Conservation (phyloP, 1,140 invertebrate species). For the Tetramorium parvispinum region DNA sequence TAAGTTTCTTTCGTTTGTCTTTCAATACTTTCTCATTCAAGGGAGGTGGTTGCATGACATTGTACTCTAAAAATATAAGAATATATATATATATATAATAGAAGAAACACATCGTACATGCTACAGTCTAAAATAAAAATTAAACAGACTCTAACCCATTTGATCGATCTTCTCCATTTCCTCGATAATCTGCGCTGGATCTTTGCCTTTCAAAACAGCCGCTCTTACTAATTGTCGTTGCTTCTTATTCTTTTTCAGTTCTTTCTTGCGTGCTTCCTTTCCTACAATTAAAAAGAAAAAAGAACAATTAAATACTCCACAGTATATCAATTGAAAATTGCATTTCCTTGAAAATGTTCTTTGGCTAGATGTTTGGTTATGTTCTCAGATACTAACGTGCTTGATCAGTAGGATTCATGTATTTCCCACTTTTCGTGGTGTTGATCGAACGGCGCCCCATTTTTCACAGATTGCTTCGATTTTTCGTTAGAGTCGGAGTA, state of each 20-base stretch:
- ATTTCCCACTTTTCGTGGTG: constrained; percentile 99
- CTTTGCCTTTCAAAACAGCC: constrained; percentile 99
- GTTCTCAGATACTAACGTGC: constrained; percentile 91
- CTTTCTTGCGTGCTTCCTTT: constrained; percentile 98
- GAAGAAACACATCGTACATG: not conserved
- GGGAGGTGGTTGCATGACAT: constrained; percentile 96
- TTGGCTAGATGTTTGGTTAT: constrained; percentile 63
- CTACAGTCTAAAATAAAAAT: not conserved
- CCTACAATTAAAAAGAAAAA: constrained; percentile 87
- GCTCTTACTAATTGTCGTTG: constrained; percentile 97
- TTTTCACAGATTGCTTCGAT: constrained; percentile 78
- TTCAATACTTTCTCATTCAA: constrained; percentile 98
- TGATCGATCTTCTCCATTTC: constrained; percentile 99
- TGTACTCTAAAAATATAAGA: constrained; percentile 92
- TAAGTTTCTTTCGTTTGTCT: constrained; percentile 98
- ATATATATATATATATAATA: not conserved
- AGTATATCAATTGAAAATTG: not conserved
- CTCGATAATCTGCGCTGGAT: constrained; percentile 96
- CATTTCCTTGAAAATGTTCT: not conserved
- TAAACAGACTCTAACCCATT: constrained; percentile 91
- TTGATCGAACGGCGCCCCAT: constrained; percentile 98
- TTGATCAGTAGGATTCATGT: constrained; percentile 99
- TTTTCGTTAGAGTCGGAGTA: not conserved
- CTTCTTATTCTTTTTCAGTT: constrained; percentile 99
- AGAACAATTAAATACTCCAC: constrained; percentile 7